Conservation (phyloP, 1,140 invertebrate genomes). For the Andrena cerasifolii region DNA sequence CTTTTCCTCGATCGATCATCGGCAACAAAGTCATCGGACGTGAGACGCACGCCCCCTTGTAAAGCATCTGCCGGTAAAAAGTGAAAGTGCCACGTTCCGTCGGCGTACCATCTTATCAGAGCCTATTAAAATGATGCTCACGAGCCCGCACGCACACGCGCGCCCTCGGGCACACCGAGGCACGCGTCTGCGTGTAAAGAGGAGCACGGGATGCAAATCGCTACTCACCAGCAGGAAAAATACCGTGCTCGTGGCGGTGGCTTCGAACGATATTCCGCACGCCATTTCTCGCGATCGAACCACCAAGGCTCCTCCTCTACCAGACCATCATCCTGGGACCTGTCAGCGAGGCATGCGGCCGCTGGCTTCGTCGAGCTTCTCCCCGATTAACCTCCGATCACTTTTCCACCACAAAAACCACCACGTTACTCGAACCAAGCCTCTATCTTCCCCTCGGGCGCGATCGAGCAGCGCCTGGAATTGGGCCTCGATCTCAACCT, state of each 20-base stretch:
- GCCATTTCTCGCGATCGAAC: slow-evolving; percentile 76
- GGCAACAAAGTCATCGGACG: neutral
- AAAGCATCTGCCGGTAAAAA: slow-evolving; percentile 14
- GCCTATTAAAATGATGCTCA: slow-evolving; percentile 9
- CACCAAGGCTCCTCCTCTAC: slow-evolving; percentile 65
- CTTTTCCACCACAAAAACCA: slow-evolving; percentile 58
- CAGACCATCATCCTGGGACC: slow-evolving; percentile 76
- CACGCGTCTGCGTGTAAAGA: too few relatives aligned
- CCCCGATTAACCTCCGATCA: slow-evolving; percentile 34
- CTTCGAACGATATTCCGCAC: slow-evolving; percentile 74
- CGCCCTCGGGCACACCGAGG: neutral
- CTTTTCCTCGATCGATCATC: neutral
- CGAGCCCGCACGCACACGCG: neutral
- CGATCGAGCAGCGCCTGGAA: too few relatives aligned
- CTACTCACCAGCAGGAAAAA: slow-evolving; percentile 79
- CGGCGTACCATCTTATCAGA: neutral
- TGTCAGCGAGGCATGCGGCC: slow-evolving; percentile 36
- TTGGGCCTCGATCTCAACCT: neutral
- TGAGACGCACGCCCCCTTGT: neutral
- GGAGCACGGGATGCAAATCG: neutral
- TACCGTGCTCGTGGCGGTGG: slow-evolving; percentile 76
- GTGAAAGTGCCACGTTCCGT: slow-evolving; percentile 28
- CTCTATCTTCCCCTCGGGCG: neutral
- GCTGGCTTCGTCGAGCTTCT: slow-evolving; percentile 4
- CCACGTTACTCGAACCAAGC: slow-evolving; percentile 19